These are phyloP conservation scores for Heliconius cydno DNA, from an alignment of 2,888 invertebrate species.

Conservation along the genomic window DNA sequence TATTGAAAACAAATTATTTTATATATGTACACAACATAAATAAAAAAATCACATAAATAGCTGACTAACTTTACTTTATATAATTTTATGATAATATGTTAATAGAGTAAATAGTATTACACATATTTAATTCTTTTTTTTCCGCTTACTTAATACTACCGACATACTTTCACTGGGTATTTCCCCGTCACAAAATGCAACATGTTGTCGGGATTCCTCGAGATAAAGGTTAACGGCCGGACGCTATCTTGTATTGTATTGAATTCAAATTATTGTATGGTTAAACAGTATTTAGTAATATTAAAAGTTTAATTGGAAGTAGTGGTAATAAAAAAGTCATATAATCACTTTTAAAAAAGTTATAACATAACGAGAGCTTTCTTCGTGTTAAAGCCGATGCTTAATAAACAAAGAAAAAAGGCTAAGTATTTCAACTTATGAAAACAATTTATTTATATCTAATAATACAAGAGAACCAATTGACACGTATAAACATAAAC, in stretches of 20 bases:
- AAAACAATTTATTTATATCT: background rate
- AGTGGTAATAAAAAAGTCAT: too few species aligned
- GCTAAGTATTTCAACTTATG: background rate
- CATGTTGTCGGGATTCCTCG: conserved; percentile 8
- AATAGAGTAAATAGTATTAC: background rate
- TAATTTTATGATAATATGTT: background rate
- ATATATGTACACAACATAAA: background rate
- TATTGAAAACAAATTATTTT: too few species aligned
- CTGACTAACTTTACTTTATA: background rate
- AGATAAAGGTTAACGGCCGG: conserved; percentile 22
- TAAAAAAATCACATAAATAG: background rate
- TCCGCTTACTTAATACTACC: background rate
- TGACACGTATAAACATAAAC: too few species aligned
- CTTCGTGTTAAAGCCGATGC: too few species aligned
- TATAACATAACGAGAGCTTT: too few species aligned
- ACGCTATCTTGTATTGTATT: background rate
- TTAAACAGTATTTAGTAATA: background rate
- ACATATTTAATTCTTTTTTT: background rate
- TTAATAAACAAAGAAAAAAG: background rate
- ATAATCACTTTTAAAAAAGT: too few species aligned
- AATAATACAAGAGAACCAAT: too few species aligned
- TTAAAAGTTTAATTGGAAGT: background rate
- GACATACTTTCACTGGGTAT: conserved; percentile 33
- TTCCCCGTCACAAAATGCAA: conserved; percentile 16
- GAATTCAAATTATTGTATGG: background rate